Evolutionary conservation across 1,140 invertebrate species (phyloP).

Genomic region (Bombus difficillimus): DNA sequence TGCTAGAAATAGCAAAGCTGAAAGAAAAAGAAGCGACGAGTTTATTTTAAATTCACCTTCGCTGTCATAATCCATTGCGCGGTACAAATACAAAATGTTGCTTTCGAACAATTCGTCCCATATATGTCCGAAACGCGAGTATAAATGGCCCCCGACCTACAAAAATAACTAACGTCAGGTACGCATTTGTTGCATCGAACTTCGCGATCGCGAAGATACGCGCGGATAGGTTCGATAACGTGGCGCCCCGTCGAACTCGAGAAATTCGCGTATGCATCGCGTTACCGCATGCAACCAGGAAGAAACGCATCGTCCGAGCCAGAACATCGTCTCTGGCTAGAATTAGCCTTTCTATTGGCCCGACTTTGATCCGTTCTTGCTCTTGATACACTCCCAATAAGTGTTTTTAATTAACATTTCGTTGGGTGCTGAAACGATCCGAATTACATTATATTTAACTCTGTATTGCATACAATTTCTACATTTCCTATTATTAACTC

Average conservation of each 20-base stretch:
- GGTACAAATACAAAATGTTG: no score
- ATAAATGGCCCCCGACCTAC: not conserved
- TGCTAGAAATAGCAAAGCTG: no score
- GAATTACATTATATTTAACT: not conserved
- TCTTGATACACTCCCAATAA: constrained; percentile 7
- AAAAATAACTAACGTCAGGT: constrained; percentile 28
- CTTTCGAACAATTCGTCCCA: not conserved
- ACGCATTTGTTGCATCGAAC: constrained; percentile 20
- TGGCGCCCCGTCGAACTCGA: constrained; percentile 15
- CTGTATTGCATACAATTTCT: not conserved
- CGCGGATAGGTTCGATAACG: constrained; percentile 11
- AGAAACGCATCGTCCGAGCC: constrained; percentile 5
- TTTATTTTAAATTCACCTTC: not conserved
- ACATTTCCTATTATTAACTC: not conserved
- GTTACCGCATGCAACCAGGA: constrained; percentile 23
- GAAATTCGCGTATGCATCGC: not conserved
- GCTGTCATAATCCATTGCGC: not conserved
- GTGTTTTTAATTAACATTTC: constrained; percentile 31
- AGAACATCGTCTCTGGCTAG: constrained; percentile 31
- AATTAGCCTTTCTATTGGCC: constrained; percentile 40
- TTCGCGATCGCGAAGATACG: not conserved
- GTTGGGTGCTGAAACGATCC: not conserved
- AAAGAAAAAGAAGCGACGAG: no score
- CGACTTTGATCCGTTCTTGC: not conserved
- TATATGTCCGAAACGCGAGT: not conserved